phyloP scores from a whole-genome alignment of 1,140 invertebrate species.

The Drosophila subpulchrella region DNA sequence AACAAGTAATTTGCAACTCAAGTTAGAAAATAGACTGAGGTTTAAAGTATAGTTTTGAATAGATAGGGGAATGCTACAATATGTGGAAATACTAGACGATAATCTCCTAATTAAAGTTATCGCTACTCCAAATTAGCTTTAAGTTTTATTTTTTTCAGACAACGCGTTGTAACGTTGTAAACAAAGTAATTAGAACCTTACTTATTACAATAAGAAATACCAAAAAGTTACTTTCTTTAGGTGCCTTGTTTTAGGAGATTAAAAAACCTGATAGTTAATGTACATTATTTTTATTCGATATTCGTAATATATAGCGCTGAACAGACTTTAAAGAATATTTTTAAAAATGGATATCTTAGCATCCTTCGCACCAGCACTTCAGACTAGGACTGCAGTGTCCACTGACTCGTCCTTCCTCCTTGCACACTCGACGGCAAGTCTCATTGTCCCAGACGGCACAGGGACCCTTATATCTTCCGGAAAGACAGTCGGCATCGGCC shows the following conservation, averaged over 20 bases:
- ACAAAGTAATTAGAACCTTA: no score
- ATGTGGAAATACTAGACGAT: no score
- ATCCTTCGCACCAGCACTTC: conserved; percentile 38
- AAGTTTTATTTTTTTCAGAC: no score
- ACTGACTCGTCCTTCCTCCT: conserved; percentile 14
- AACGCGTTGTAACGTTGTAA: no score
- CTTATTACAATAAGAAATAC: no score
- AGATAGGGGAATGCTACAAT: no score
- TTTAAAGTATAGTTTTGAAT: no score
- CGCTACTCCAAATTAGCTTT: no score
- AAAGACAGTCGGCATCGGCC: conserved; percentile 31
- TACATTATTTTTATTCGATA: neutral
- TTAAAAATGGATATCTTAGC: neutral
- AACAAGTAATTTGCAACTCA: no score
- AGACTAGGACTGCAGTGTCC: conserved; percentile 32
- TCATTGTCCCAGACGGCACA: conserved; percentile 32
- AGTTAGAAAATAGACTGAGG: no score
- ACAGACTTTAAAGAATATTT: neutral
- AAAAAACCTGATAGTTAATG: neutral
- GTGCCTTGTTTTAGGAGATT: neutral
- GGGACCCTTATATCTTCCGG: conserved; percentile 16
- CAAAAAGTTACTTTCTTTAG: no score
- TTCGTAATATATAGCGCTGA: neutral
- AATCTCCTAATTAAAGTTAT: no score
- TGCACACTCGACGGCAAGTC: conserved; percentile 13